Conservation (phyloP, 2,113 vertebrate genomes). For the Hipposideros armiger region DNA sequence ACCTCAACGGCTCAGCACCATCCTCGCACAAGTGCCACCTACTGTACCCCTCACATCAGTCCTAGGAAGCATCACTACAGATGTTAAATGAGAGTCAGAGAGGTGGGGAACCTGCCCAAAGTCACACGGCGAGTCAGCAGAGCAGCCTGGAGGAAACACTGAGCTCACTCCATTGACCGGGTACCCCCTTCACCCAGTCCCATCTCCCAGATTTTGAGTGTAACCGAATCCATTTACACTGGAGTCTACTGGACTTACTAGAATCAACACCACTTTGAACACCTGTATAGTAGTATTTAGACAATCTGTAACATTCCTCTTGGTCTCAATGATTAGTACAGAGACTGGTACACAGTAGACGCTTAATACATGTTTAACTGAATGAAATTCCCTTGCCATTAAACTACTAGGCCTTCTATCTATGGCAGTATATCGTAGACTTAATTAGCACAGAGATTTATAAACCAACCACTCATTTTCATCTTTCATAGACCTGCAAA, state of each 20-base stretch:
- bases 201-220: not conserved
- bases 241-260: not conserved
- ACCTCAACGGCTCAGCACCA: not conserved
- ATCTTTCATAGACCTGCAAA: not conserved
- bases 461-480: not conserved
- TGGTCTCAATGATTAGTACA: not conserved
- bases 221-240: not conserved
- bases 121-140: not conserved
- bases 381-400: slow-evolving; percentile 22
- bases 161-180: not conserved
- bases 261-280: not conserved
- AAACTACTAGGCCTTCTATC: not conserved
- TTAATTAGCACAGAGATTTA: not conserved
- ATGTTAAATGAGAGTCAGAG: not conserved
- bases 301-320: not conserved
- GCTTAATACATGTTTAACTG: not conserved
- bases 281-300: not conserved
- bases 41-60: accelerated
- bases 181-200: not conserved
- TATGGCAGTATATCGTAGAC: not conserved
- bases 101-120: not conserved
- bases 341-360: not conserved
- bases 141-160: not conserved
- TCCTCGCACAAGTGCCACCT: not conserved
- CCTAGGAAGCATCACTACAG: not conserved